Conservation (phyloP, 2,797 vertebrate species). For the Rhabdomys pumilio region DNA sequence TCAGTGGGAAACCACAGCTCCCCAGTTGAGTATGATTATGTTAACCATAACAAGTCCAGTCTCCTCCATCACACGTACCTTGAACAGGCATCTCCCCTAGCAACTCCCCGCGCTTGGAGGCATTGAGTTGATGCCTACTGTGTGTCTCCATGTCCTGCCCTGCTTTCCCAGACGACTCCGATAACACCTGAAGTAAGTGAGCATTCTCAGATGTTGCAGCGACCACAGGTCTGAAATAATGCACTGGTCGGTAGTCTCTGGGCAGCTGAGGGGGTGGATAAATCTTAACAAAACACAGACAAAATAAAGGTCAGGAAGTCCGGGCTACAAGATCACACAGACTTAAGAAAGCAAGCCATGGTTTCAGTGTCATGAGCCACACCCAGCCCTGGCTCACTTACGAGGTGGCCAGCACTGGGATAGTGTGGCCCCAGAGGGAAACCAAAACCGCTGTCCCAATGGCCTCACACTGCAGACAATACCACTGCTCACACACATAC, state of each 20-base stretch:
- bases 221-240: conserved; percentile 92
- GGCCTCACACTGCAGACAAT: background rate
- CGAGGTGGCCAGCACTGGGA: background rate
- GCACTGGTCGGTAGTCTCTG: conserved; percentile 94
- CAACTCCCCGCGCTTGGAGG: conserved; percentile 91
- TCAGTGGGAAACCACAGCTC: background rate
- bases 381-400: background rate
- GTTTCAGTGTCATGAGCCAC: background rate
- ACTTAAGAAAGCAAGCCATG: background rate
- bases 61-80: conserved; percentile 87
- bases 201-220: conserved; percentile 88
- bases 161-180: conserved; percentile 91
- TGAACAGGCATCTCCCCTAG: conserved; percentile 93
- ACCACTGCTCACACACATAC: background rate
- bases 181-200: conserved; percentile 89
- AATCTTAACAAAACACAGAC: conserved; percentile 86
- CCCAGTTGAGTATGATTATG: background rate
- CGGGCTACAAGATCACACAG: background rate
- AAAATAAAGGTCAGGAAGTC: conserved; percentile 38
- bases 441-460: background rate
- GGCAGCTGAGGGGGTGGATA: conserved; percentile 94
- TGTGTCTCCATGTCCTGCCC: conserved; percentile 81
- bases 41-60: background rate
- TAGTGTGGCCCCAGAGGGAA: background rate
- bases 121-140: conserved; percentile 93